Evolutionary conservation across 2,797 vertebrate species (phyloP).

Genomic region (Notoglanidium macrostoma): DNA sequence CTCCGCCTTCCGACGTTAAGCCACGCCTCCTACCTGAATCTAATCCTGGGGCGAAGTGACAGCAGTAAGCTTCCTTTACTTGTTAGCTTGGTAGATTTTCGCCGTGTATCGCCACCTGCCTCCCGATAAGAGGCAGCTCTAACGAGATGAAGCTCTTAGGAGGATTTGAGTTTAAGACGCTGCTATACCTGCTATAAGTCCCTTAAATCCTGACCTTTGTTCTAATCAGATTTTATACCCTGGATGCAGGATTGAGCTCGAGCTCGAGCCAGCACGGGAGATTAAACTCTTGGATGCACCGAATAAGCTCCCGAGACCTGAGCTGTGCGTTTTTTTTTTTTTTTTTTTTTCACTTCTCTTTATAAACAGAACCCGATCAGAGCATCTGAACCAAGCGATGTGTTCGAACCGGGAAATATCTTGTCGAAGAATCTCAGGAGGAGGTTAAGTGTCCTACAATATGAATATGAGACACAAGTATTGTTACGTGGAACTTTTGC

Average conservation of each 20-base stretch:
- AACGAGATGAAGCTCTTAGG: slow-evolving; percentile 60
- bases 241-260: neutral
- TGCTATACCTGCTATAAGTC: slow-evolving; percentile 58
- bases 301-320: neutral
- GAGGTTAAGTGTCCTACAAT: neutral
- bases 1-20: neutral
- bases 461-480: neutral
- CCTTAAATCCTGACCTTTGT: slow-evolving; percentile 58
- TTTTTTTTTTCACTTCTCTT: neutral
- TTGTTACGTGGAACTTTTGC: neutral
- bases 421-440: neutral
- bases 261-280: slow-evolving; percentile 24
- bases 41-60: no score
- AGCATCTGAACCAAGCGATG: neutral
- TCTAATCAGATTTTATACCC: slow-evolving; percentile 59
- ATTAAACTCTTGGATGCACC: slow-evolving; percentile 14
- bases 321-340: neutral
- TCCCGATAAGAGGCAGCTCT: slow-evolving; percentile 21
- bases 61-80: neutral
- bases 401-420: neutral
- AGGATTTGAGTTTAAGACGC: slow-evolving; percentile 54
- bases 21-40: neutral
- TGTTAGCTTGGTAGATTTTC: neutral
- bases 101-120: neutral
- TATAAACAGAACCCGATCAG: neutral